phyloP scores from a whole-genome alignment of 2,113 vertebrate genomes.

The Hymenochirus boettgeri region DNA sequence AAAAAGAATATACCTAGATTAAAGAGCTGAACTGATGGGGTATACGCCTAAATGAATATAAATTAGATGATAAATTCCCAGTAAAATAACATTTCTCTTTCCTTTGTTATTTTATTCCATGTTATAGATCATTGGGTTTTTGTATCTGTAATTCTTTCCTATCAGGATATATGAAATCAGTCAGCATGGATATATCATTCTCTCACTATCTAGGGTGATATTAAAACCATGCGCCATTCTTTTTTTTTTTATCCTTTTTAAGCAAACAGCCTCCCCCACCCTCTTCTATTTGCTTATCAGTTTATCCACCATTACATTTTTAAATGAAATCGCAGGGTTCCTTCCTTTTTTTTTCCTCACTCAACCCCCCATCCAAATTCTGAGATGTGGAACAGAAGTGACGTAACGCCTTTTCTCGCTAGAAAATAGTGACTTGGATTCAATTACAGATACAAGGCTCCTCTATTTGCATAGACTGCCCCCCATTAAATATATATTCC shows the following conservation, averaged over 20 bases:
- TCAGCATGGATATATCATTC: constrained; percentile 89
- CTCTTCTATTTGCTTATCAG: constrained; percentile 85
- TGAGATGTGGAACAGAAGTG: constrained; percentile 83
- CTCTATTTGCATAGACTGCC: constrained; percentile 37
- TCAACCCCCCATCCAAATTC: constrained; percentile 79
- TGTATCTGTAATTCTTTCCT: constrained; percentile 77
- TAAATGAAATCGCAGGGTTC: constrained; percentile 88
- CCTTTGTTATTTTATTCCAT: constrained; percentile 80
- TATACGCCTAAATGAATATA: constrained; percentile 85
- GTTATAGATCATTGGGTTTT: constrained; percentile 80
- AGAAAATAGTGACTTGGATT: constrained; percentile 96
- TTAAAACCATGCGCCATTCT: constrained; percentile 78
- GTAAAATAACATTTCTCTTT: constrained; percentile 77
- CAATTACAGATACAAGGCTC: constrained; percentile 92
- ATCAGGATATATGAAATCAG: constrained; percentile 84
- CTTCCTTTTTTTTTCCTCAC: constrained; percentile 42
- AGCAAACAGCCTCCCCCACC: constrained; percentile 64
- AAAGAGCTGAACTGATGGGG: constrained; percentile 76
- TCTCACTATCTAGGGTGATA: constrained; percentile 80
- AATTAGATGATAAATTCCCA: constrained; percentile 81
- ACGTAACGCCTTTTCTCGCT: constrained; percentile 75
- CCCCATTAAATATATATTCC: not conserved
- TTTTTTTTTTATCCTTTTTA: constrained; percentile 80
- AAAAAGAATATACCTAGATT: constrained; percentile 69
- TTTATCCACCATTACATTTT: constrained; percentile 94